Base-by-base conservation (phyloP, 2,888 invertebrate genomes). In the Abrostola triplasia region DNA sequence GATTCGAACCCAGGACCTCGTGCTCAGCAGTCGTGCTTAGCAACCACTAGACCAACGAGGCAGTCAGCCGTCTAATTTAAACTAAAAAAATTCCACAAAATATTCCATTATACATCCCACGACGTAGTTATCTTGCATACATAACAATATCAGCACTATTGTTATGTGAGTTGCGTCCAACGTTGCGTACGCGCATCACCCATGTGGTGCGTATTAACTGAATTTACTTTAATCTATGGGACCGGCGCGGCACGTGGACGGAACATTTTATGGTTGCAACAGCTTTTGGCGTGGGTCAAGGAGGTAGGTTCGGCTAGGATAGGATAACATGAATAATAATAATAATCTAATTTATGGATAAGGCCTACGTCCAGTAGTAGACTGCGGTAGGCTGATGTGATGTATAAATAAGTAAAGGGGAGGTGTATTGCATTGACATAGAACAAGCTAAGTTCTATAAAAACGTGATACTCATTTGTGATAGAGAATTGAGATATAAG, bases 221-320 rank as follows among this genome's bases (percentile, higher is more conserved):
- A 62, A 69, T 71, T 70, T 74, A 72, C 61, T 61, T 50, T 73
- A 62, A 75, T 73, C 54, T 77, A 78, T 70, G 67, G 65, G 64
- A 67, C 52, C 57, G 36, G 12, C 37, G 36, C 36, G 59, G 66
- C 66, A 73, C 73, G 79, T 78, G 79, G 44, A 53, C 13, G 56
- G 73, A 67, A 73, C 54, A 51, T 52, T 60, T 70, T 49, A 67
- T 68, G 48, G 36, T 61, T 61, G 53, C 52, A 61, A 64, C 57
- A 62, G 35, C 52, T 73, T 69, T 60, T 11, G 40, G 24, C 10
- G 54, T 50, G 12, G 5, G 7, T 41, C 70, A 48, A 52, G 44
- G 50, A 70, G 10, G n/a, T 56, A 38, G 0, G 11, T 48, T 51
- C 6, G n/a, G 24, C 7, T 40, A 51, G 9, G 13, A 12, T 37